Conservation (phyloP, 2,797 vertebrate species). For the Pelobates cultripes region DNA sequence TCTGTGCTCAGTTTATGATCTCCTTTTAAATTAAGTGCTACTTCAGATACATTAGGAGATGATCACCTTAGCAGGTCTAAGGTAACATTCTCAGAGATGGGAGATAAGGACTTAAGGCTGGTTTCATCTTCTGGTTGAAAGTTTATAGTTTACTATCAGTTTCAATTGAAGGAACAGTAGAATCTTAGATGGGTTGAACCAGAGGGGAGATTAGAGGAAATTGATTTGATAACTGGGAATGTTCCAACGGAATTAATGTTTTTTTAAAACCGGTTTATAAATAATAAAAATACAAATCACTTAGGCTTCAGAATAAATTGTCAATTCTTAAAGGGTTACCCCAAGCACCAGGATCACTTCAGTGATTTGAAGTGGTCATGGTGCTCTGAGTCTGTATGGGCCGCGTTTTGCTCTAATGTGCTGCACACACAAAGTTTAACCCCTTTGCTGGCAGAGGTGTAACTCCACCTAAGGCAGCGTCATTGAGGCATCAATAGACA, state of each 20-base stretch:
- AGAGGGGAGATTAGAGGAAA: constrained; percentile 40
- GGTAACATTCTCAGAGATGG: constrained; percentile 47
- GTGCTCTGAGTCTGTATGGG: too few species aligned
- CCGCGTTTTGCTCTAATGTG: too few species aligned
- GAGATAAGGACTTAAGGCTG: constrained; percentile 34
- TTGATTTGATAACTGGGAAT: constrained; percentile 27
- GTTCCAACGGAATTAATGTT: neutral
- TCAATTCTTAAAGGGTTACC: too few species aligned
- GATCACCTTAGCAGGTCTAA: constrained; percentile 43
- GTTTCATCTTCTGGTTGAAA: constrained; percentile 49
- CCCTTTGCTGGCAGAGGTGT: too few species aligned
- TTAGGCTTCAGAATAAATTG: too few species aligned
- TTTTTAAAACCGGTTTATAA: too few species aligned
- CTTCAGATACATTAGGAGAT: constrained; percentile 30
- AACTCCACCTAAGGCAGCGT: too few species aligned
- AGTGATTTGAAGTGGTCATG: too few species aligned
- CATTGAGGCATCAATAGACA: too few species aligned
- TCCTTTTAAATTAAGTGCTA: constrained; percentile 40
- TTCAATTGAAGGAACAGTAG: constrained; percentile 45
- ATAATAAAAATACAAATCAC: too few species aligned
- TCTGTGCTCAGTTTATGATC: constrained; percentile 35
- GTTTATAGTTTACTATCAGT: constrained; percentile 52
- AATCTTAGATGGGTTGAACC: constrained; percentile 51
- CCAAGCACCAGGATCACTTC: too few species aligned
- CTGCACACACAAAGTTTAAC: too few species aligned